Conservation (phyloP, 2,888 invertebrate species). For the Rhorus exstirpatorius region DNA sequence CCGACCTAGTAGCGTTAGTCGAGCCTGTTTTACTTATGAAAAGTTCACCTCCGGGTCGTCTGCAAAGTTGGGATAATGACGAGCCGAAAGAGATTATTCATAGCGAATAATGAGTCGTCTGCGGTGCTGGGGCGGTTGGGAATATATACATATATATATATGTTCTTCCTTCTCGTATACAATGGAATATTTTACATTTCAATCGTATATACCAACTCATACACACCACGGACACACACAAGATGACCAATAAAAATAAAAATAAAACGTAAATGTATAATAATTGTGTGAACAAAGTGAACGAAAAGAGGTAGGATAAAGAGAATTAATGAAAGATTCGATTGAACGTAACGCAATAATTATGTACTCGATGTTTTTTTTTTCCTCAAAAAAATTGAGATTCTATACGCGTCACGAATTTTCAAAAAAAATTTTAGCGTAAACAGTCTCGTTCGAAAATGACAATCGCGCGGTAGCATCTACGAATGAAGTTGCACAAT, state of each 20-base stretch:
- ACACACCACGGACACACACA: background rate
- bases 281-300: slow-evolving; percentile 29
- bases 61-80: slow-evolving; percentile 72
- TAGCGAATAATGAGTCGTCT: slow-evolving; percentile 72
- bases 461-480: too few relatives aligned
- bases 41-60: slow-evolving; percentile 74
- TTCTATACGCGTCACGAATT: background rate
- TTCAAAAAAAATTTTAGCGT: background rate
- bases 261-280: slow-evolving; percentile 36
- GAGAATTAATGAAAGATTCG: slow-evolving; percentile 26
- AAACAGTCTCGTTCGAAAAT: background rate
- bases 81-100: slow-evolving; percentile 72
- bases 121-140: slow-evolving; percentile 40
- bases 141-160: slow-evolving; percentile 51
- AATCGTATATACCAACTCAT: slow-evolving; percentile 61
- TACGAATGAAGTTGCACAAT: too few relatives aligned
- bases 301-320: slow-evolving; percentile 31
- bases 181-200: slow-evolving; percentile 73
- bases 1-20: slow-evolving; percentile 66
- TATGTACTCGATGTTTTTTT: background rate
- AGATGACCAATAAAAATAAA: slow-evolving; percentile 28
- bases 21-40: slow-evolving; percentile 73
- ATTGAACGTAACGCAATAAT: slow-evolving; percentile 35
- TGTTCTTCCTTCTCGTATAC: slow-evolving; percentile 68
- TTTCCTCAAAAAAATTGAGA: background rate